Evolutionary conservation across 1,140 invertebrate species (phyloP), one percentile per base, ranked within the genome.

Genomic region (Tetramorium parvispinum): DNA sequence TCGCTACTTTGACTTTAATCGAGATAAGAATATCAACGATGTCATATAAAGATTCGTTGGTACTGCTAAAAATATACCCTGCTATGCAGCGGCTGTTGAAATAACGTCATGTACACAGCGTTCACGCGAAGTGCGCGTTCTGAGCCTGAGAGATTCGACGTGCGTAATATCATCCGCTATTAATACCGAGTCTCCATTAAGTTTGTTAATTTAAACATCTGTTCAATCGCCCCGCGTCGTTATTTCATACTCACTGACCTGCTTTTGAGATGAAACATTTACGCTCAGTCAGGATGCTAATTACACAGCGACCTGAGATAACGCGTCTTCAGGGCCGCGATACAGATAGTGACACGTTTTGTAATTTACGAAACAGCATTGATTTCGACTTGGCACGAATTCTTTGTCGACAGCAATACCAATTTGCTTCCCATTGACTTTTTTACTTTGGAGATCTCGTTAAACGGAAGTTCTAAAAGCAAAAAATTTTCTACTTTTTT

Each of bases 11-110:
- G 5, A 49, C 21, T 75, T 70, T 79, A 86, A 51, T 76, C 55
- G 18, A 65, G 65, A 85, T 65, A 88, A 70, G 83, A 88, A 88
- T 78, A 71, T 77, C 87, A 85, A 51, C 71, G 16, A 68, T 37
- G 46, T 68, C 59, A 70, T 3, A 6, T 46, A 57, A 57, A 68
- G 40, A 40, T 79, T 57, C 46, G 63, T 61, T 18, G n/a, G 76
- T 59, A 21, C 10, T 10, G 65, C 73, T 71, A 76, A 89, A 88
- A 89, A 89, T 88, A 88, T n/a, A 49, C 13, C 0, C 24, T 8
- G 55, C 49, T 43, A 24, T 46, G 27, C 4, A 66, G 43, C 71
- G 51, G 32, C 77, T 81, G 63, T 40, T 68, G 61, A 63, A 37
- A 40, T 13, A 53, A 53, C 46, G n/a, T 40, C 51, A 18, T 70